Percentiles rank a stretch among this genome's conserved stretches.
phyloP scores from a whole-genome alignment of 1,140 invertebrate species.

The Macrobrachium nipponense region DNA sequence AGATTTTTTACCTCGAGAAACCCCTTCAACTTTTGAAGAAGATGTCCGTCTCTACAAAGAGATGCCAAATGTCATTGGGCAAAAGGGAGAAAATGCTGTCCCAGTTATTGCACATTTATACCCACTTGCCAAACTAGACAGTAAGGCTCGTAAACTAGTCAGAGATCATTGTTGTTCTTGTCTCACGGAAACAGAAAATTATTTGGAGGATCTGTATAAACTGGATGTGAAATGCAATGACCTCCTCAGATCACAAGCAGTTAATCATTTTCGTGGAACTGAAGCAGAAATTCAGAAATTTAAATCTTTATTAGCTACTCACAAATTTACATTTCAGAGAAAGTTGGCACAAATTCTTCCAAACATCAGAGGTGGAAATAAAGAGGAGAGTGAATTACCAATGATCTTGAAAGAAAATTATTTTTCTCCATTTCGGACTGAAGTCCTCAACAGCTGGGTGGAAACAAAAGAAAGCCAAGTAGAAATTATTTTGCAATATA shows the following conservation, averaged over 20 bases:
- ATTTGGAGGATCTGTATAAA: conserved; percentile 8
- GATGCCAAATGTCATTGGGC: background rate
- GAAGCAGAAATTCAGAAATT: background rate
- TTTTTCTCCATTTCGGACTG: background rate
- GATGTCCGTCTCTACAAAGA: conserved; percentile 22
- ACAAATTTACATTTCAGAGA: conserved; percentile 1
- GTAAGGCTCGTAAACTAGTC: background rate
- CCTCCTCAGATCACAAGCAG: conserved; percentile 3
- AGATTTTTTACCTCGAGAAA: conserved; percentile 17
- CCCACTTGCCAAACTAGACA: background rate
- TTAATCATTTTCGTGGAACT: conserved; percentile 8
- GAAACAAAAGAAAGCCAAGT: background rate
- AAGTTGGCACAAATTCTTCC: background rate
- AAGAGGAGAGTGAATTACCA: background rate
- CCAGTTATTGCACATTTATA: background rate
- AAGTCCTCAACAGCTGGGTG: background rate
- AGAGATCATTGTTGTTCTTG: background rate
- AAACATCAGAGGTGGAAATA: conserved; percentile 5
- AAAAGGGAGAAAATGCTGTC: background rate
- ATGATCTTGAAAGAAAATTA: background rate
- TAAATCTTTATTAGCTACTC: background rate
- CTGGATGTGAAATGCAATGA: conserved; percentile 8
- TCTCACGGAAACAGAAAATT: conserved; percentile 21
- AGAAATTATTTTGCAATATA: conserved; percentile 21
- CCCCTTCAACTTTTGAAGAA: conserved; percentile 21